Conservation (phyloP, 2,888 invertebrate species). For the Heliconius cydno region DNA sequence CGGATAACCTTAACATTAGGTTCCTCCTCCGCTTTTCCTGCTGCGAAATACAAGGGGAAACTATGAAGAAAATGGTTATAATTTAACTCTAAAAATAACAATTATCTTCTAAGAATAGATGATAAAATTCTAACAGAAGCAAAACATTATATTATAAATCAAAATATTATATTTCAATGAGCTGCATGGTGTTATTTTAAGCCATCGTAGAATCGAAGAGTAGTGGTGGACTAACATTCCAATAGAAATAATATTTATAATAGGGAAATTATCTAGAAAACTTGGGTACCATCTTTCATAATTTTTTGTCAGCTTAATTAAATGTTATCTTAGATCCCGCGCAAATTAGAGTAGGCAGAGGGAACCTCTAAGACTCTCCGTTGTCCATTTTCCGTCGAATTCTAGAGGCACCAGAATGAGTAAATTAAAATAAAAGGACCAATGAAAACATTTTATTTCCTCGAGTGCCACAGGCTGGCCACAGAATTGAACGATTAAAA, state of each 20-base stretch:
- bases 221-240: no score
- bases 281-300: no score
- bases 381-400: not conserved
- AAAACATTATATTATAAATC: not conserved
- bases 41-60: no score
- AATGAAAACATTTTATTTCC: not conserved
- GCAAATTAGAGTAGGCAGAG: not conserved
- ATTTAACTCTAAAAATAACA: not conserved
- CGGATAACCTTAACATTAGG: no score
- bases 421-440: no score
- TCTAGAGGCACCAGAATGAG: not conserved
- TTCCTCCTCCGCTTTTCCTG: no score
- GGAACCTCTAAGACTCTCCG: not conserved
- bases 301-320: no score
- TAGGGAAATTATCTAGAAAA: no score
- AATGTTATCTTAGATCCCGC: not conserved
- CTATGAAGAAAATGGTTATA: no score
- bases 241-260: no score
- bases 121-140: not conserved
- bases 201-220: not conserved
- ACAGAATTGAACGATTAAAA: no score
- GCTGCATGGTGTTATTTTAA: not conserved
- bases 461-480: not conserved
- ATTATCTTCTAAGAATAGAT: not conserved
- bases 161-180: not conserved